Evolutionary conservation across 2,797 vertebrate species (phyloP), one percentile per base, ranked within the genome.

Genomic region (Phylloscopus collybita): DNA sequence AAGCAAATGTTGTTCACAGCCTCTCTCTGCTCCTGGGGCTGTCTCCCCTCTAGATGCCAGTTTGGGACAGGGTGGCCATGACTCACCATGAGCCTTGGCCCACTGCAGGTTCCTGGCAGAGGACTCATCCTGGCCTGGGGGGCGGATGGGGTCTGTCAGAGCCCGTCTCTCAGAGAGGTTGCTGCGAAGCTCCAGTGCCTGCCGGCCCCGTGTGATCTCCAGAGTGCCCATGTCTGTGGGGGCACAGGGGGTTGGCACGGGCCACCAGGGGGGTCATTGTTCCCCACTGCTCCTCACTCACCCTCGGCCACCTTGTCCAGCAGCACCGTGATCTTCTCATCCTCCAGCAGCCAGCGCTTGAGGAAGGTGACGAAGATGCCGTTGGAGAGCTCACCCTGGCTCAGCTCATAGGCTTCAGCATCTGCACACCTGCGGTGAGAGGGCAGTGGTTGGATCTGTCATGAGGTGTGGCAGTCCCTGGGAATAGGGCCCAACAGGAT

Each of bases 261-360:
- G 61, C n/a, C 9, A 8, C 12, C 0, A 1, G 2, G 4, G 13
- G 12, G 2, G 6, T 44, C 19, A 3, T 2, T 44, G 18, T 9
- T n/a, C 38, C 54, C 72, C 8, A 3, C 50, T 3, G 6, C 61
- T 59, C 29, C 26, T 79, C 73, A 91, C 95, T 84, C 93, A 99
- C 98, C 98, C 98, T 99, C 98, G 1, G 98, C 98, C 83, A 99
- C 98, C 95, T 96, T 98, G 97, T 99, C 98, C 32, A 99, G 97
- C 98, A 99, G 97, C 84, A 98, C 98, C 0, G 98, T 98, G 96
- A 99, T 98, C 96, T 99, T 99, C 95, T 98, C 98, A 1, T 98
- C 98, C 81, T 98, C 98, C 97, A 98, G 97, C 45, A 99, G 97
- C 57, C 98, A 98, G 78, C 92, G 92, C 92, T 98, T 99, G 51